These are phyloP conservation scores for Zaprionus taronus DNA, from an alignment of 1,140 invertebrate genomes.

Conservation along the genomic window DNA sequence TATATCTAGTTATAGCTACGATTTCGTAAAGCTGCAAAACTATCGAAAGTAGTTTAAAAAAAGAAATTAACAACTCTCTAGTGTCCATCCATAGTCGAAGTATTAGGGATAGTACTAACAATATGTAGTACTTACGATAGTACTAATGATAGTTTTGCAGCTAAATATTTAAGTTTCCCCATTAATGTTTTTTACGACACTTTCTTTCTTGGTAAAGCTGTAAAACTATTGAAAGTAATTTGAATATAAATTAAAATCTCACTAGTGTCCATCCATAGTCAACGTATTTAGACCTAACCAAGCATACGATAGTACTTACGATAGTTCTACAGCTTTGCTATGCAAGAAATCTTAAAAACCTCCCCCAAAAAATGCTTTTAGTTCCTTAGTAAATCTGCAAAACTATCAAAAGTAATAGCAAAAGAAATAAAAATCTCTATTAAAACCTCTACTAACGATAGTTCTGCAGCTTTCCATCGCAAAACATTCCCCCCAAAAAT, in stretches of 20 bases:
- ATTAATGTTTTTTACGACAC: no score
- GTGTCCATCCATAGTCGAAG: not conserved
- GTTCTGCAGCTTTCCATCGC: not conserved
- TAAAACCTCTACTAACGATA: not conserved
- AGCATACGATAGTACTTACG: not conserved
- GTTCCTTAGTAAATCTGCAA: no score
- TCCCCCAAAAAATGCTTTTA: no score
- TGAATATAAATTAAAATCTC: not conserved
- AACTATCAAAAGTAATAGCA: no score
- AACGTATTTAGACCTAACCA: not conserved
- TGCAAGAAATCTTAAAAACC: no score
- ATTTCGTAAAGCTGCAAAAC: not conserved
- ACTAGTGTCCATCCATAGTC: not conserved
- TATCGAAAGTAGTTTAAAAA: not conserved
- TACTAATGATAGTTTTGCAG: not conserved
- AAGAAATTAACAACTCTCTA: not conserved
- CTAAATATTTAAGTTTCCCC: no score
- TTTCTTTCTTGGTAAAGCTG: no score
- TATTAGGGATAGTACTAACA: not conserved
- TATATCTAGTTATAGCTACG: conserved; percentile 4
- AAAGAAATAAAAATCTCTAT: not conserved
- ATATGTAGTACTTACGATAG: no score
- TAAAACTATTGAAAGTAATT: no score
- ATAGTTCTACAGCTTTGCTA: not conserved
- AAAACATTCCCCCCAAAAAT: conserved; percentile 5